Conservation (phyloP, 2,888 invertebrate genomes). For the Sussaba pulchella region DNA sequence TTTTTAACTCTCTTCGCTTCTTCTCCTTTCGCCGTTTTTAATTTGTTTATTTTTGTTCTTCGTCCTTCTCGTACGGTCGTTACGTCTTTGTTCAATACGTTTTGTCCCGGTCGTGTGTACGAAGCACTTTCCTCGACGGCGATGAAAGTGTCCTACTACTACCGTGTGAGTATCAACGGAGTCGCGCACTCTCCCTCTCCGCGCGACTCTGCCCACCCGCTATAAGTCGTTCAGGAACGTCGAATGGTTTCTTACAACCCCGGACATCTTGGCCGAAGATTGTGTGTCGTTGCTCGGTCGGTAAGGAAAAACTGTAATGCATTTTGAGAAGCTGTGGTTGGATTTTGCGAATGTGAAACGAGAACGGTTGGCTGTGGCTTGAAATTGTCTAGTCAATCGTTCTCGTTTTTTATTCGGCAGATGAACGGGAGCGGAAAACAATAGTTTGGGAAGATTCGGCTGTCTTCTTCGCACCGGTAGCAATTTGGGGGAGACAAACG, state of each 20-base stretch:
- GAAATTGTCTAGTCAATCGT: too few relatives aligned
- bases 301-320: too few relatives aligned
- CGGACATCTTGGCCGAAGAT: neutral
- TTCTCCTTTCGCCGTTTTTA: slow-evolving; percentile 18
- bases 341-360: too few relatives aligned
- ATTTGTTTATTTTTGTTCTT: slow-evolving; percentile 17
- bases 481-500: too few relatives aligned
- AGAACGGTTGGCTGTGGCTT: too few relatives aligned
- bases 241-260: slow-evolving; percentile 28
- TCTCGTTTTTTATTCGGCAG: too few relatives aligned
- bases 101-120: slow-evolving; percentile 60
- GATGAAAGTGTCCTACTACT: slow-evolving; percentile 81
- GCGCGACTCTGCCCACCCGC: slow-evolving; percentile 52
- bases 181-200: slow-evolving; percentile 73
- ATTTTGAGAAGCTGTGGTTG: too few relatives aligned
- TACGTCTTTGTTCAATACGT: neutral
- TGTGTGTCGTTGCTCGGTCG: too few relatives aligned
- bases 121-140: slow-evolving; percentile 75
- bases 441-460: too few relatives aligned
- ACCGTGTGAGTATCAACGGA: slow-evolving; percentile 47
- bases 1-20: neutral
- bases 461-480: too few relatives aligned
- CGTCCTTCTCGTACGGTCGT: slow-evolving; percentile 6
- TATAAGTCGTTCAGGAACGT: slow-evolving; percentile 62
- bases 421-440: too few relatives aligned